Evolutionary conservation across 92 coral and sea anemone genomes (phyloP).

Genomic region (Isaurus tuberculatus): DNA sequence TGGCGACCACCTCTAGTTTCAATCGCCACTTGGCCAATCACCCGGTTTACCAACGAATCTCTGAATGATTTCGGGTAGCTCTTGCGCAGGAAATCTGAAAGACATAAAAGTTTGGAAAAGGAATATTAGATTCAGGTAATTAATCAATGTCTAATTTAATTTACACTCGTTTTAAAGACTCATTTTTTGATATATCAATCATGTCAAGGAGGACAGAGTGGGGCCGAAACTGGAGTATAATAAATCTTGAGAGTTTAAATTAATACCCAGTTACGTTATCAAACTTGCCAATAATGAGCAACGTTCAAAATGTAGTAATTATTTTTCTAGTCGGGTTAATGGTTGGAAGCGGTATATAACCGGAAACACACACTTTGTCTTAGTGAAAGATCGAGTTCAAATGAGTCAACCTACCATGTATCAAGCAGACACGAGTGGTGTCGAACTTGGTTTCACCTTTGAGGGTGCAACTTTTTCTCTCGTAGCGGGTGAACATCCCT

Average conservation of each 20-base stretch:
- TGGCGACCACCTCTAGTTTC: slow-evolving; percentile 62
- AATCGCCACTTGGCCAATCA: slow-evolving; percentile 60
- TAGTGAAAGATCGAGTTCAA: slow-evolving; percentile 24
- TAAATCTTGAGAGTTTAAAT: slow-evolving; percentile 3
- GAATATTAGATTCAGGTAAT: slow-evolving; percentile 11
- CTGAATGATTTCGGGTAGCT: slow-evolving; percentile 39
- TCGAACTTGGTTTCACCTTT: slow-evolving; percentile 47
- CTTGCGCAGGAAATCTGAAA: slow-evolving; percentile 51
- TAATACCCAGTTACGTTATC: not conserved
- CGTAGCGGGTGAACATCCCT: slow-evolving; percentile 47
- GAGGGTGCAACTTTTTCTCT: slow-evolving; percentile 46
- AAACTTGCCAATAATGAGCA: slow-evolving; percentile 21
- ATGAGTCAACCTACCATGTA: slow-evolving; percentile 45
- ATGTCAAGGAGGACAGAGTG: slow-evolving; percentile 15
- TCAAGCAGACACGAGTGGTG: slow-evolving; percentile 23
- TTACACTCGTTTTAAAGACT: slow-evolving; percentile 17
- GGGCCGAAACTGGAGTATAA: not conserved
- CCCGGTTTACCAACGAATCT: slow-evolving; percentile 33
- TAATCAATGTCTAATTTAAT: not conserved
- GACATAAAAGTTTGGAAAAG: not conserved
- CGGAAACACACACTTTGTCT: slow-evolving; percentile 8
- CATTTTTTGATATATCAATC: slow-evolving; percentile 4
- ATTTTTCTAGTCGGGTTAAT: not conserved
- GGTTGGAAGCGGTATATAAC: slow-evolving; percentile 22
- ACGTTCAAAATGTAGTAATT: not conserved